Conservation (phyloP, 2,888 invertebrate species). For the Glyphotaelius pellucidus region DNA sequence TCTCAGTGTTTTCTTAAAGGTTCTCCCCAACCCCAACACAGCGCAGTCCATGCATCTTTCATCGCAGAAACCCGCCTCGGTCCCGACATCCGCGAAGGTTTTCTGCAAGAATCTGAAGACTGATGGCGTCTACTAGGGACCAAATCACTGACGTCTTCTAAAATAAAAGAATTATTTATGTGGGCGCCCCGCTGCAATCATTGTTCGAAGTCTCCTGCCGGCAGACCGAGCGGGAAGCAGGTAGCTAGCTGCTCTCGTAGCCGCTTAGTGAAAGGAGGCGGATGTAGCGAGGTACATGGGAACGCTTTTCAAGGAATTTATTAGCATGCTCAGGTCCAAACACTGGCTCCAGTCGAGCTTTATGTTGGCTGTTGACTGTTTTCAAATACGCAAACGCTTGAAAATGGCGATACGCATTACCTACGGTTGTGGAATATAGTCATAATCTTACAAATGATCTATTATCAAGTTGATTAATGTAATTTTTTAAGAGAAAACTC, state of each 20-base stretch:
- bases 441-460: neutral
- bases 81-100: neutral
- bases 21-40: conserved; percentile 17
- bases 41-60: conserved; percentile 58
- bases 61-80: conserved; percentile 33
- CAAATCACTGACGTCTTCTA: conserved; percentile 47
- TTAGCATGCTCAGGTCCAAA: neutral
- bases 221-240: conserved; percentile 1
- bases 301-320: neutral
- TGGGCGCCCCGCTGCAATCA: conserved; percentile 53
- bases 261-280: conserved; percentile 1
- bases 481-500: no score
- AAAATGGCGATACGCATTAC: neutral
- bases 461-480: no score
- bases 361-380: neutral
- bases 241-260: neutral
- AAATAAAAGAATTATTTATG: conserved; percentile 65
- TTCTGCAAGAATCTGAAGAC: conserved; percentile 27
- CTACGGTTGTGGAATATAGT: neutral
- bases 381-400: neutral
- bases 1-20: conserved; percentile 26
- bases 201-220: conserved; percentile 33
- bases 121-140: conserved; percentile 45
- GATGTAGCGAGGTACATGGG: neutral
- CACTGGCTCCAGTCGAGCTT: neutral